A percentile compares a stretch with the other conserved stretches of the same genome.
These are phyloP conservation scores for Hedychridium roseum DNA, from an alignment of 2,888 invertebrate species.

Conservation along the genomic window DNA sequence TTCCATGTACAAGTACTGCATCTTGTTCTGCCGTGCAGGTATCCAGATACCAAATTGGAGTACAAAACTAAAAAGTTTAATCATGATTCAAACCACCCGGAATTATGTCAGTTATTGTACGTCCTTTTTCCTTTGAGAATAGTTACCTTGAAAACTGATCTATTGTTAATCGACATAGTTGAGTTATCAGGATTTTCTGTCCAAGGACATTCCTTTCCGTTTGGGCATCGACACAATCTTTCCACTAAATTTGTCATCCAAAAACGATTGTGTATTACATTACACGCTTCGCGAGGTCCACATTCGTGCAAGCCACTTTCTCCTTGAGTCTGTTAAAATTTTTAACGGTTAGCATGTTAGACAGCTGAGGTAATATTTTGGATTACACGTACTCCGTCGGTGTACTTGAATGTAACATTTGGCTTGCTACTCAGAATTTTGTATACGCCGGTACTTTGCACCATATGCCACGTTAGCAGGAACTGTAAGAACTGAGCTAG, in stretches of 20 bases:
- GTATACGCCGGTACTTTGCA: constrained; percentile 36
- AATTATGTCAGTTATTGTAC: too few species aligned
- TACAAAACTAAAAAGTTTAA: constrained; percentile 70
- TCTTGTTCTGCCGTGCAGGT: constrained; percentile 59
- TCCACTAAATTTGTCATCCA: constrained; percentile 70
- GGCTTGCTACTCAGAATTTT: constrained; percentile 49
- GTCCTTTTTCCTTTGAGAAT: too few species aligned
- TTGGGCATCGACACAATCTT: constrained; percentile 71
- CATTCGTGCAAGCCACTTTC: constrained; percentile 70
- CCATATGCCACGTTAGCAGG: too few species aligned
- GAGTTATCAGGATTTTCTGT: constrained; percentile 53
- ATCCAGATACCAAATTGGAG: constrained; percentile 49
- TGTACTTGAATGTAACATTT: constrained; percentile 51
- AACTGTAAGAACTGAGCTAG: too few species aligned
- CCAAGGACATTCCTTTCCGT: constrained; percentile 66
- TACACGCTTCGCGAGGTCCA: constrained; percentile 64
- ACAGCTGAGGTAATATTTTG: constrained; percentile 1
- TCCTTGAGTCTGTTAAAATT: constrained; percentile 58
- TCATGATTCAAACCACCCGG: too few species aligned
- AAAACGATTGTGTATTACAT: constrained; percentile 67
- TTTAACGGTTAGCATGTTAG: constrained; percentile 3
- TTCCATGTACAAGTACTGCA: constrained; percentile 62
- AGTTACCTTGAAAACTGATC: constrained; percentile 70
- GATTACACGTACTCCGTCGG: constrained; percentile 44
- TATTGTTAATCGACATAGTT: constrained; percentile 68